Percentiles rank a stretch among this genome's conserved stretches.
phyloP scores from a whole-genome alignment of 2,888 invertebrate species.

The Buathra laborator region DNA sequence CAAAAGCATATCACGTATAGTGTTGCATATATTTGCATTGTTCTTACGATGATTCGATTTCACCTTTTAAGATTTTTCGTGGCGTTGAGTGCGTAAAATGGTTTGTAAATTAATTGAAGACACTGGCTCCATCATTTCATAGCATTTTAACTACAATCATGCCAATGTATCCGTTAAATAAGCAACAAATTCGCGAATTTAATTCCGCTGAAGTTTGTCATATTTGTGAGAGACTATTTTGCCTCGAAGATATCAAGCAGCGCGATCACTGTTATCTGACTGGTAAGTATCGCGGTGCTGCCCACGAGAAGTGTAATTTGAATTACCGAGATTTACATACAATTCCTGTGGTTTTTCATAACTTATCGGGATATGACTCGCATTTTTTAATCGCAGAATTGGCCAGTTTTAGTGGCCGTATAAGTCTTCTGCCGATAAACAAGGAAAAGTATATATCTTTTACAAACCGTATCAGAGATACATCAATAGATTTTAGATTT shows the following conservation, averaged over 20 bases:
- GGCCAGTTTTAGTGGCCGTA: conserved; percentile 39
- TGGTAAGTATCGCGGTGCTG: conserved; percentile 63
- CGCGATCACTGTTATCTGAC: conserved; percentile 2
- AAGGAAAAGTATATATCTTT: conserved; percentile 79
- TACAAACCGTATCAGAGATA: conserved; percentile 66
- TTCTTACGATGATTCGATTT: not conserved
- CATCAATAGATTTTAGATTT: conserved; percentile 67
- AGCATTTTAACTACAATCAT: not conserved
- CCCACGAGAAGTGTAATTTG: conserved; percentile 66
- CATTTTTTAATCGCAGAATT: conserved; percentile 76
- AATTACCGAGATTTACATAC: conserved; percentile 5
- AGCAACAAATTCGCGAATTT: not conserved
- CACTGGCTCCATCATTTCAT: not conserved
- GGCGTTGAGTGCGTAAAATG: conserved; percentile 44
- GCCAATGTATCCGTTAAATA: not conserved
- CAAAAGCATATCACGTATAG: too few relatives aligned
- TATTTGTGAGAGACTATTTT: not conserved
- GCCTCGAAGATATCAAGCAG: not conserved
- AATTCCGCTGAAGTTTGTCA: not conserved
- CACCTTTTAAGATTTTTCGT: conserved; percentile 34
- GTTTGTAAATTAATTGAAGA: conserved; percentile 43
- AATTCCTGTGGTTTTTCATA: conserved; percentile 9
- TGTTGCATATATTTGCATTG: too few relatives aligned
- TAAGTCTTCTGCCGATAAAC: conserved; percentile 74
- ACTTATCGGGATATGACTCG: conserved; percentile 40